These are phyloP conservation scores for Umimayanthus chanpuru DNA, from an alignment of 92 coral and sea anemone genomes.

Conservation along the genomic window DNA sequence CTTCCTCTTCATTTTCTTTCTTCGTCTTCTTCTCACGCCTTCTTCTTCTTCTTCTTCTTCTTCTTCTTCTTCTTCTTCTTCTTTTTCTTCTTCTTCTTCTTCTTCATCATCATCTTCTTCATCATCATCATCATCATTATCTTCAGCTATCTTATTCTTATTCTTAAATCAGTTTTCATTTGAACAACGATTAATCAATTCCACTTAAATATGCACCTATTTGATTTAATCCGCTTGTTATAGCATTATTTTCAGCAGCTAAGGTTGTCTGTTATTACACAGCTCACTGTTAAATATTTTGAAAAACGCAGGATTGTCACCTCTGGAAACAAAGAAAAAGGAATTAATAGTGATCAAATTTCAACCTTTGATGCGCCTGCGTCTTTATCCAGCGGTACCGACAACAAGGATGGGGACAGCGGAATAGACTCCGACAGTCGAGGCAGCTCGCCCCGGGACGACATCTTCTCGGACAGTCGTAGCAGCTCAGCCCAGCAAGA, in stretches of 20 bases:
- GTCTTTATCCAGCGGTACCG: neutral
- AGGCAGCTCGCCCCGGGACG: constrained; percentile 24
- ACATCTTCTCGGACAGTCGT: neutral
- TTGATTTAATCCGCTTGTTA: too few relatives aligned
- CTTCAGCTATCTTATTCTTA: too few relatives aligned
- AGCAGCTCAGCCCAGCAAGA: neutral
- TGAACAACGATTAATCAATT: too few relatives aligned
- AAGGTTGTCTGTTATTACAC: neutral
- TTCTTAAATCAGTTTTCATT: too few relatives aligned
- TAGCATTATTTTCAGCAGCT: neutral
- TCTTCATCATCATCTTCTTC: neutral
- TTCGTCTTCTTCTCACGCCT: neutral
- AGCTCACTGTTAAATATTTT: too few relatives aligned
- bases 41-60: neutral
- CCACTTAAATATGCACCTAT: too few relatives aligned
- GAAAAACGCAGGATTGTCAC: neutral
- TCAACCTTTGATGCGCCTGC: neutral
- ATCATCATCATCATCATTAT: too few relatives aligned
- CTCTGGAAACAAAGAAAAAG: neutral
- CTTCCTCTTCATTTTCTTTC: neutral
- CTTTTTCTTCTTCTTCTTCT: neutral
- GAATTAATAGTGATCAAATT: neutral
- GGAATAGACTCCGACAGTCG: constrained; percentile 26
- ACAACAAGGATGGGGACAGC: constrained; percentile 22
- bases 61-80: neutral